These are phyloP conservation scores for Pandemis heparana DNA, from an alignment of 2,888 invertebrate genomes.

Conservation along the genomic window DNA sequence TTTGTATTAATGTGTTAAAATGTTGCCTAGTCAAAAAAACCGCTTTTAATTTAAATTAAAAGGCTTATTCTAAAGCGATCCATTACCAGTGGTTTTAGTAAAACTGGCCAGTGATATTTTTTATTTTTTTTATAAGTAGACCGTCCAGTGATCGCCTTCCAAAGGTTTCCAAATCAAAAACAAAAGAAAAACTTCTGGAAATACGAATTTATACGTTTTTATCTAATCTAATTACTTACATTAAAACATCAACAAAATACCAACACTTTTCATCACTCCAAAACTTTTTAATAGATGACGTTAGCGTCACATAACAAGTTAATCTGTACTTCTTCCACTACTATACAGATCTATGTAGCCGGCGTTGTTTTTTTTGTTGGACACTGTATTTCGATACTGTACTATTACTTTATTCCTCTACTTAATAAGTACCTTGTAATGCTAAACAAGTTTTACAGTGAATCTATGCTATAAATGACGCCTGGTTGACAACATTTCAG, in stretches of 20 bases:
- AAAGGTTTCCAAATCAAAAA: not conserved
- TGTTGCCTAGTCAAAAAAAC: constrained; percentile 18
- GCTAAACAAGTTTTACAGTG: not conserved
- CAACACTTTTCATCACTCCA: not conserved
- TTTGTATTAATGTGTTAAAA: constrained; percentile 3
- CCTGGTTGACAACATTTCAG: not conserved
- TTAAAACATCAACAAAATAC: not conserved
- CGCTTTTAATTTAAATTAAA: not conserved
- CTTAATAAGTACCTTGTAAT: not conserved
- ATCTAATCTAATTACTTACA: not conserved
- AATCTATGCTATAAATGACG: not conserved
- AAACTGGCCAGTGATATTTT: constrained; percentile 23
- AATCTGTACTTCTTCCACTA: not conserved
- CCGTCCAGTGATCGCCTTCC: constrained; percentile 8
- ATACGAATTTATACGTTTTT: not conserved
- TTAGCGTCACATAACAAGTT: not conserved
- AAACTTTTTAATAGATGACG: not conserved
- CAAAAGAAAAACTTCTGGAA: not conserved
- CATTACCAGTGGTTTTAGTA: constrained; percentile 4
- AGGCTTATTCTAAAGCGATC: not conserved
- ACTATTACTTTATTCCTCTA: not conserved
- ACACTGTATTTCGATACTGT: not conserved
- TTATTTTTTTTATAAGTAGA: not conserved
- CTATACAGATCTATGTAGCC: not conserved
- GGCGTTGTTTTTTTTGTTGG: not conserved